Evolutionary conservation across 2,113 vertebrate species (phyloP).

Genomic region (Epinephelus fuscoguttatus): DNA sequence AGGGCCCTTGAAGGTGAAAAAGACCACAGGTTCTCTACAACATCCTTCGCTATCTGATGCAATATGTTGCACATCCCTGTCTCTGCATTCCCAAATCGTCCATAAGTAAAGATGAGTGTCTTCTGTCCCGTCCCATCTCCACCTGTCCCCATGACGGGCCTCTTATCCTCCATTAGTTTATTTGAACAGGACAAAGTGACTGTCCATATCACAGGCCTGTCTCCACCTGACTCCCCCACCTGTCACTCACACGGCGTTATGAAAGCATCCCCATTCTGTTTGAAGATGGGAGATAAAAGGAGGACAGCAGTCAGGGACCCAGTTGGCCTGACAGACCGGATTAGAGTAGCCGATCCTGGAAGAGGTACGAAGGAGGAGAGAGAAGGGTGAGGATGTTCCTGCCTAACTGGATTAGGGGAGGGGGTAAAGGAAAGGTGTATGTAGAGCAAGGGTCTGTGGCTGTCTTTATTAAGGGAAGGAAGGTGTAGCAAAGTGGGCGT

Average conservation of each 20-base stretch:
- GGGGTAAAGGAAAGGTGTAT: conserved; percentile 54
- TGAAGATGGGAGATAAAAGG: conserved; percentile 86
- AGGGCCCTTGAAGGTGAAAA: conserved; percentile 27
- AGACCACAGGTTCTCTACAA: conserved; percentile 9
- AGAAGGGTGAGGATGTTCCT: conserved; percentile 67
- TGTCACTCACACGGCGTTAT: conserved; percentile 82
- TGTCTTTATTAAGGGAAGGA: conserved; percentile 60
- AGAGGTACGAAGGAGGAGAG: conserved; percentile 32
- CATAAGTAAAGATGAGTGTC: conserved; percentile 54
- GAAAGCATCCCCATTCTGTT: conserved; percentile 84
- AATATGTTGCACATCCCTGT: conserved; percentile 41
- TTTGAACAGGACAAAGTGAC: conserved; percentile 85
- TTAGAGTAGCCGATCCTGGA: conserved; percentile 59
- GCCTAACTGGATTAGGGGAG: conserved; percentile 72
- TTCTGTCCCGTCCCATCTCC: conserved; percentile 76
- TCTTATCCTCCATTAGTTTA: conserved; percentile 83
- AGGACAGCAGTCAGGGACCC: conserved; percentile 60
- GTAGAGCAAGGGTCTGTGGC: conserved; percentile 55
- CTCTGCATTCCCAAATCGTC: conserved; percentile 43
- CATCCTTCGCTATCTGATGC: conserved; percentile 62
- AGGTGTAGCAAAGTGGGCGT: conserved; percentile 48
- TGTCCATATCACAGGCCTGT: conserved; percentile 75
- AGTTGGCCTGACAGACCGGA: conserved; percentile 74
- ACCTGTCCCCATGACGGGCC: conserved; percentile 68
- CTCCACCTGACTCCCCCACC: conserved; percentile 59